A percentile compares a stretch with the other conserved stretches of the same genome.
Evolutionary conservation across 2,113 vertebrate genomes (phyloP).

Genomic region (Prunella fulvescens): DNA sequence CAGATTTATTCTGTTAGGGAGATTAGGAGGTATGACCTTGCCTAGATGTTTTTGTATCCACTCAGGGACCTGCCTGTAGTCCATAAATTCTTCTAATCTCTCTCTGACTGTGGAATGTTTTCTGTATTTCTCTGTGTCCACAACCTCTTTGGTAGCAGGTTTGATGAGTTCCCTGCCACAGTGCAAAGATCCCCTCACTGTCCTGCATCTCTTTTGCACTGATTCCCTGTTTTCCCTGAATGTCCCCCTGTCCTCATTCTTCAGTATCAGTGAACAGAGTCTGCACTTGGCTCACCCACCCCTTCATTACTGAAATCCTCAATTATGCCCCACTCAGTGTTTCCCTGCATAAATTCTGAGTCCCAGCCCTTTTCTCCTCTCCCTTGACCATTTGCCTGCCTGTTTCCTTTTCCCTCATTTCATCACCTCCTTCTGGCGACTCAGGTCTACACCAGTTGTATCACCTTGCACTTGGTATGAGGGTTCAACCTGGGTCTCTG

Average conservation of each 20-base stretch:
- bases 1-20: not conserved
- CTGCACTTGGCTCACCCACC: not conserved
- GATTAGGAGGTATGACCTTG: not conserved
- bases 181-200: accelerated
- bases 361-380: not conserved
- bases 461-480: not conserved
- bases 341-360: not conserved
- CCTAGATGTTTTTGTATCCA: not conserved
- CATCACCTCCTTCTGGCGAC: not conserved
- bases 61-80: not conserved
- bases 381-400: not conserved
- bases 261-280: not conserved
- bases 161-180: not conserved
- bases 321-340: not conserved
- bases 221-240: not conserved
- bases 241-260: not conserved
- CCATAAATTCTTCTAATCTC: not conserved
- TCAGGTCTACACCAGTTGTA: not conserved
- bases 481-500: not conserved
- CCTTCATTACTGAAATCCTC: not conserved
- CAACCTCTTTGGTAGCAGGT: not conserved
- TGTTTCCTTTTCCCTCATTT: not conserved
- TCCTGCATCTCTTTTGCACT: not conserved
- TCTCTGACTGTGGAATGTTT: not conserved
- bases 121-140: not conserved